A percentile compares a stretch with the other conserved stretches of the same genome.
These are phyloP conservation scores for Ophion slaviceki DNA, from an alignment of 2,888 invertebrate species.

Conservation along the genomic window DNA sequence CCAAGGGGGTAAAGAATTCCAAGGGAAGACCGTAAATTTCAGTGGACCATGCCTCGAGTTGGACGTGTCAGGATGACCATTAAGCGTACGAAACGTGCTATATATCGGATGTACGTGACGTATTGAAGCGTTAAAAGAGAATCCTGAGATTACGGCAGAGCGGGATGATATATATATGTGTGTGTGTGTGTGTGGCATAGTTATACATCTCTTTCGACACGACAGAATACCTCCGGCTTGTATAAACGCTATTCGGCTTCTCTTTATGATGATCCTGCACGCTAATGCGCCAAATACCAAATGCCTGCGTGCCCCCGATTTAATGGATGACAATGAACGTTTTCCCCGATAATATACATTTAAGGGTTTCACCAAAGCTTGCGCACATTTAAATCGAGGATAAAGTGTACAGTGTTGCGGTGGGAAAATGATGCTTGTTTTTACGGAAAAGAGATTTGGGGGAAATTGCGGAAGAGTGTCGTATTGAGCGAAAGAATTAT, in stretches of 20 bases:
- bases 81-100: conserved; percentile 58
- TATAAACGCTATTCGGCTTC: conserved; percentile 24
- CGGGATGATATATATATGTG: neutral
- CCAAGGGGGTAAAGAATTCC: conserved; percentile 42
- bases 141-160: conserved; percentile 63
- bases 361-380: neutral
- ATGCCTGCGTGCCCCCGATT: conserved; percentile 2
- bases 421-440: neutral
- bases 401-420: neutral
- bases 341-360: neutral
- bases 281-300: conserved; percentile 41
- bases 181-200: neutral
- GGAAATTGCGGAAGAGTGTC: neutral
- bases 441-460: neutral
- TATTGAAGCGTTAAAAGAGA: conserved; percentile 66
- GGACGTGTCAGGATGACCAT: conserved; percentile 63
- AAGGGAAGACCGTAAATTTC: conserved; percentile 62
- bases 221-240: conserved; percentile 37
- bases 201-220: conserved; percentile 52
- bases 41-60: conserved; percentile 63
- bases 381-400: neutral
- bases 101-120: conserved; percentile 67
- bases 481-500: too few relatives aligned
- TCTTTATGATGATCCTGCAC: conserved; percentile 45
- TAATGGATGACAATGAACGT: neutral